Base-by-base conservation (phyloP, 2,888 invertebrate genomes). In the Cactoblastis cactorum region DNA sequence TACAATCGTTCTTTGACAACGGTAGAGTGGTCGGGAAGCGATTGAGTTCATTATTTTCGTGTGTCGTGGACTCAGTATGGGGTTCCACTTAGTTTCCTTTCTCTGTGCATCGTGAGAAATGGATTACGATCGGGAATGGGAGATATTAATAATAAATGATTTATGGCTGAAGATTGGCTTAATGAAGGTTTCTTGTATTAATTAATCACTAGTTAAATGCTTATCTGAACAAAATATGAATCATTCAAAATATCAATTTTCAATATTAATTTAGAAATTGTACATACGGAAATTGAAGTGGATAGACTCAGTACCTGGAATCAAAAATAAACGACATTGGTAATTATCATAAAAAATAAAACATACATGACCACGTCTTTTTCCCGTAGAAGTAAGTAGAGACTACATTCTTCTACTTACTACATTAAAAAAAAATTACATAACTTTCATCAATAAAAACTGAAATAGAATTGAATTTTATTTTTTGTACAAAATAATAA, bases 21-120 rank as follows among this genome's bases (percentile, higher is more conserved):
- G 60, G 67, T 63, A 62, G 71, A 74, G 79, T 77, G 80, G 71
- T 71, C 67, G 61, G 69, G 67, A 71, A 71, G 65, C 74, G 78
- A 83, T 81, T 79, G 79, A 72, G 59, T 67, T 76, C 77, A 85
- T 85, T 83, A 85, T 85, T 84, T 80, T 74, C 71, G 57, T 61
- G 64, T 66, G 71, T 69, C 73, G 67, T 58, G 28, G 55, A 57
- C 54, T 50, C 54, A 39, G 50, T 54, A 57, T 56, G 54, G 54
- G 56, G 59, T 52, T 50, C 49, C 48, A 49, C 45, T 52, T 53
- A 51, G 32, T 53, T 53, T 53, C 38, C 56, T 55, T 54, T 55
- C 56, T 53, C 33, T 41, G 39, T 38, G 32, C 46, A 48, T 15
- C 51, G 53, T 54, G 58, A 56, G 51, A 54, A 56, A 58, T 58